These are phyloP conservation scores for Prochilodus magdalenae DNA, from an alignment of 2,113 vertebrate species.

Conservation along the genomic window DNA sequence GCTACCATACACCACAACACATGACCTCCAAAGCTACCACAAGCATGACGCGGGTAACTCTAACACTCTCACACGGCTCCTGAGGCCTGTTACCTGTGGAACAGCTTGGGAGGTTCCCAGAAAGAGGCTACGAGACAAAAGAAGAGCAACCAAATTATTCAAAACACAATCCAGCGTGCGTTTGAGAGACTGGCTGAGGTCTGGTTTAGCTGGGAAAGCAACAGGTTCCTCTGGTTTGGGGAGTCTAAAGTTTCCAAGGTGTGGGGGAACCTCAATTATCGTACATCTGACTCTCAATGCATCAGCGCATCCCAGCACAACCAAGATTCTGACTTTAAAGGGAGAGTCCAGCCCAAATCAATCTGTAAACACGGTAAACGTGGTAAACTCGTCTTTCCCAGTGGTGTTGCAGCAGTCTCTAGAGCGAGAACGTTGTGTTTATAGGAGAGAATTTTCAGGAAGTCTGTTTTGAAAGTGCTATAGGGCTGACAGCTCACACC, in stretches of 20 bases:
- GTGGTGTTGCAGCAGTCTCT: too few relatives aligned
- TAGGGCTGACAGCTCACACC: too few relatives aligned
- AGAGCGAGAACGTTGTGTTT: too few relatives aligned
- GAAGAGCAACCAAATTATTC: background rate
- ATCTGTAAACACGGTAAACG: too few relatives aligned
- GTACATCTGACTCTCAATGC: too few relatives aligned
- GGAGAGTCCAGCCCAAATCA: too few relatives aligned
- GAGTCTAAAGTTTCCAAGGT: background rate
- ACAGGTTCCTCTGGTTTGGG: constrained; percentile 8
- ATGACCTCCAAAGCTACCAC: background rate
- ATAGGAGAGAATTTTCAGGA: too few relatives aligned
- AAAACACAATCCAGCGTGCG: background rate
- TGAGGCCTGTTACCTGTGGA: background rate
- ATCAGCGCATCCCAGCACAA: too few relatives aligned
- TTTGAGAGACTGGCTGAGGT: background rate
- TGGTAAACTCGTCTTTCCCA: too few relatives aligned
- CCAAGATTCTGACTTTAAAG: too few relatives aligned
- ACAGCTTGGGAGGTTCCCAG: background rate
- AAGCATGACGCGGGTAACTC: background rate
- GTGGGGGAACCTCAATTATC: background rate
- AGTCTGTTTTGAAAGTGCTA: too few relatives aligned
- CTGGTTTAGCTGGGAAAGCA: background rate
- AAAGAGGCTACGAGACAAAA: constrained; percentile 7
- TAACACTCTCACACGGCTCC: background rate
- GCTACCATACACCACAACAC: background rate